A percentile compares a stretch with the other conserved stretches of the same genome.
Conservation (phyloP, 2,888 invertebrate genomes). For the Xylophagus ater region DNA sequence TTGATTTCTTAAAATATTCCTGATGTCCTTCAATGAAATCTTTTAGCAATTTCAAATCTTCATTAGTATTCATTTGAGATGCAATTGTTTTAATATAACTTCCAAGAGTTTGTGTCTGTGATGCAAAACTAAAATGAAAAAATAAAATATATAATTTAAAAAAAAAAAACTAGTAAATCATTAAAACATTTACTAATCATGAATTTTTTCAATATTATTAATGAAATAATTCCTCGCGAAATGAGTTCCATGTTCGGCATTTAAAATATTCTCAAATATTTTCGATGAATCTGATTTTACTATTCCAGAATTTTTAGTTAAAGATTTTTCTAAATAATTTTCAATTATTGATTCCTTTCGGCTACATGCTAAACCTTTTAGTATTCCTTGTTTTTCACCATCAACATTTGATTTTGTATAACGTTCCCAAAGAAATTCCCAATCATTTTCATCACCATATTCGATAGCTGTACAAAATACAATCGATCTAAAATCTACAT, state of each 20-base stretch:
- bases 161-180: no score
- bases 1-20: no score
- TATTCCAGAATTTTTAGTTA: slow-evolving; percentile 47
- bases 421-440: slow-evolving; percentile 54
- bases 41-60: no score
- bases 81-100: no score
- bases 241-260: slow-evolving; percentile 50
- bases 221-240: no score
- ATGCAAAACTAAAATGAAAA: no score
- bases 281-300: slow-evolving; percentile 50
- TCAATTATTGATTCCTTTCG: slow-evolving; percentile 15
- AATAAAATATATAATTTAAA: no score
- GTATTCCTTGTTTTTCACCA: slow-evolving; percentile 47
- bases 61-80: no score
- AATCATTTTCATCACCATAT: slow-evolving; percentile 50
- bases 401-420: slow-evolving; percentile 48
- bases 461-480: slow-evolving; percentile 57
- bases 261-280: slow-evolving; percentile 46
- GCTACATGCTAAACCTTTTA: slow-evolving; percentile 52
- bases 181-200: no score
- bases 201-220: no score
- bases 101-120: no score
- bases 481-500: slow-evolving; percentile 50
- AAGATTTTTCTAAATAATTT: slow-evolving; percentile 49
- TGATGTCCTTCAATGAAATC: no score